Conservation (phyloP, 2,113 vertebrate genomes). For the Craseonycteris thonglongyai region DNA sequence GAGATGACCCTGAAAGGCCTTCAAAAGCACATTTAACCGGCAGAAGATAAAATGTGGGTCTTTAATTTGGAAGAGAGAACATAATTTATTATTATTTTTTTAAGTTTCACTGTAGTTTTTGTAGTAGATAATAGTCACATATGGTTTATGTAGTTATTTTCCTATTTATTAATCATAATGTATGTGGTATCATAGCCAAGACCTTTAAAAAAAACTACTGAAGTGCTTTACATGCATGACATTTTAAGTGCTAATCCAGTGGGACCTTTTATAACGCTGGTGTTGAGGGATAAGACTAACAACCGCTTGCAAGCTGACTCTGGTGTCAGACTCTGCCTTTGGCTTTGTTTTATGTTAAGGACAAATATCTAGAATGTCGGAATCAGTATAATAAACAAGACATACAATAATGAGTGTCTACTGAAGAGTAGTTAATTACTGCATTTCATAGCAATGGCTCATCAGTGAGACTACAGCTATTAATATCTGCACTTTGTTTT, state of each 20-base stretch:
- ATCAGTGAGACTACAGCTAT: background rate
- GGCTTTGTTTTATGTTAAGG: conserved; percentile 19
- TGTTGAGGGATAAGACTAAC: conserved; percentile 41
- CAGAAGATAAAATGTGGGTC: background rate
- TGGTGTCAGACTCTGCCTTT: background rate
- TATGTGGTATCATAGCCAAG: background rate
- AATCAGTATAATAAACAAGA: background rate
- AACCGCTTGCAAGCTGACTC: background rate
- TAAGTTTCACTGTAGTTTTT: background rate
- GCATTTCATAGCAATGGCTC: background rate
- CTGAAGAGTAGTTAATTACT: background rate
- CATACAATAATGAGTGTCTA: background rate
- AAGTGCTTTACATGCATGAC: conserved; percentile 46
- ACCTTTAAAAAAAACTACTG: conserved; percentile 40
- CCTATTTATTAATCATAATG: conserved; percentile 14
- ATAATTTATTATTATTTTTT: background rate
- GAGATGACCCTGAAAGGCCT: background rate
- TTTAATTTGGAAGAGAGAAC: background rate
- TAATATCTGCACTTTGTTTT: background rate
- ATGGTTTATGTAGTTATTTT: background rate
- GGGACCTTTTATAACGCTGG: conserved; percentile 37
- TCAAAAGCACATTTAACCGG: background rate
- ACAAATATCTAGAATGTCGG: conserved; percentile 5
- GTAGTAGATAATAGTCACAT: background rate
- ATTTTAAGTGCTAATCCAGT: conserved; percentile 62